Evolutionary conservation across 2,113 vertebrate genomes (phyloP), one percentile per base, ranked within the genome.

Genomic region (human): DNA sequence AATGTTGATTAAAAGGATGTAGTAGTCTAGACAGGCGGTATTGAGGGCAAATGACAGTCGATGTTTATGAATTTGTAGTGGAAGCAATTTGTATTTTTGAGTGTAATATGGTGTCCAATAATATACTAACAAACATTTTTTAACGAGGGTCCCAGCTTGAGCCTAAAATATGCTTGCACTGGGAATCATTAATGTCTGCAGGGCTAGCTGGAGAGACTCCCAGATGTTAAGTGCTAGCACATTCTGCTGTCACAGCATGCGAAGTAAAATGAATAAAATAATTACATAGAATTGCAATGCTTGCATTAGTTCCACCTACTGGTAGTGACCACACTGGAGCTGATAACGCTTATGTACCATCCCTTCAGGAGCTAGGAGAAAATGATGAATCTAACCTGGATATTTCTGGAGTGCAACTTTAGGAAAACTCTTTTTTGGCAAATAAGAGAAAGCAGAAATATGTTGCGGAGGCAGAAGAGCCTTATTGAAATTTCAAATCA

Each of bases 401-500:
- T 96, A 97, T 94, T 95, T 97, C 75, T 90, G 87, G 38, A 90
- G 35, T 57, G 32, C 14, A 92, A 93, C n/a, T 93, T 94, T 73
- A 76, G 64, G 61, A 83, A 93, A 96, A 96, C n/a, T 90, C 96
- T 91, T 91, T 64, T 64, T 95, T 96, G 95, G 90, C 75, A 95
- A 97, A 95, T 82, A 85, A 23, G 68, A 96, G 89, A 81, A 88
- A 89, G 84, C 48, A 94, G 94, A 97, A 97, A 97, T 96, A 87
- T 90, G 83, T 96, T 92, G 90, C 66, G 43, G 95, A 94, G 88
- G 93, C 88, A 96, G 83, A 92, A 87, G 43, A 97, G 30, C 32
- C 79, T 96, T 96, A 82, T 57, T 97, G 75, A 95, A 97, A 96
- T 94, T 97, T 98, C 87, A 95, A 97, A 97, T 97, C 78, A 90